Conservation (phyloP, 1,140 invertebrate genomes). For the Sinella curviseta region DNA sequence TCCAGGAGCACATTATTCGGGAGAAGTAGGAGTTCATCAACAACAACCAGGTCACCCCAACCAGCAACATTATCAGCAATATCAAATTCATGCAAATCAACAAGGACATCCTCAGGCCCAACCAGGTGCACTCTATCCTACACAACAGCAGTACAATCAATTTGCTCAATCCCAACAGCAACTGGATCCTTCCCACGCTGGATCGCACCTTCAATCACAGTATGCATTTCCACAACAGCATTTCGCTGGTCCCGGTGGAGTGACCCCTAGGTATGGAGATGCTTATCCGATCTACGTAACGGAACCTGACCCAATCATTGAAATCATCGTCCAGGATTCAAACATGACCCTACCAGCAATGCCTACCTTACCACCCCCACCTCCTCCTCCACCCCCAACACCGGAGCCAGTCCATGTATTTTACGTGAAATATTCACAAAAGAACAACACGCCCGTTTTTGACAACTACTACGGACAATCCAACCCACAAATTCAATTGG, state of each 20-base stretch:
- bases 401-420: constrained; percentile 81
- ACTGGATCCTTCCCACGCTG: background rate
- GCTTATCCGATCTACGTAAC: constrained; percentile 39
- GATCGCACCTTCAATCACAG: background rate
- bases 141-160: background rate
- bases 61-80: constrained; percentile 5
- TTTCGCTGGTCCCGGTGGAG: background rate
- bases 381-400: constrained; percentile 56
- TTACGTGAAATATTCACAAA: constrained; percentile 75
- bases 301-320: constrained; percentile 83
- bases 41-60: background rate
- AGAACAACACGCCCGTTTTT: constrained; percentile 66
- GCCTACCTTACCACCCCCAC: constrained; percentile 57
- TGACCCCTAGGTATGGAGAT: background rate
- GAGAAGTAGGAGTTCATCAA: background rate
- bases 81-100: background rate
- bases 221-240: background rate
- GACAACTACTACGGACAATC: constrained; percentile 52
- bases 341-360: constrained; percentile 72
- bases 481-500: constrained; percentile 70
- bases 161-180: background rate
- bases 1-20: background rate
- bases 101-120: background rate
- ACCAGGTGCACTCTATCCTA: background rate
- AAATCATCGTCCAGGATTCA: constrained; percentile 86